A percentile compares a stretch with the other conserved stretches of the same genome.
Evolutionary conservation across 2,113 vertebrate genomes (phyloP).

Genomic region (Hymenochirus boettgeri): DNA sequence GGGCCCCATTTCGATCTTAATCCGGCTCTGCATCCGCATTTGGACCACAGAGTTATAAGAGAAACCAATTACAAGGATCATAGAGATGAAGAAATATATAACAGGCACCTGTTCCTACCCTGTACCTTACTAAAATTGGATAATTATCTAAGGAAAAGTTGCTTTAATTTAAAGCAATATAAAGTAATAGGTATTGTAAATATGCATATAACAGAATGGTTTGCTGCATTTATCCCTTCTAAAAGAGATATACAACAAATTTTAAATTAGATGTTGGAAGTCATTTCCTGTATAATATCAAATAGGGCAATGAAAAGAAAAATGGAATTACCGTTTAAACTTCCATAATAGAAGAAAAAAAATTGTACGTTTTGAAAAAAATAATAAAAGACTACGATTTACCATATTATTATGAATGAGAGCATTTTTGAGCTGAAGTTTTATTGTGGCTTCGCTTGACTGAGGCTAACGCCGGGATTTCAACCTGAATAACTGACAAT

Average conservation of each 20-base stretch:
- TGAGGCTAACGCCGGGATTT: conserved; percentile 66
- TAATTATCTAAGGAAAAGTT: too few species aligned
- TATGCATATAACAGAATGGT: too few species aligned
- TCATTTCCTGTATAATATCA: conserved; percentile 23
- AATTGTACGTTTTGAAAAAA: conserved; percentile 20
- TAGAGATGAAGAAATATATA: too few species aligned
- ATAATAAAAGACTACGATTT: conserved; percentile 18
- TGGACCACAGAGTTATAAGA: too few species aligned
- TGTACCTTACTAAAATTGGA: too few species aligned
- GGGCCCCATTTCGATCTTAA: too few species aligned
- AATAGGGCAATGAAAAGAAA: conserved; percentile 7
- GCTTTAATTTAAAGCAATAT: too few species aligned
- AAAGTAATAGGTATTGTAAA: too few species aligned
- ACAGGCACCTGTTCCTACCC: too few species aligned
- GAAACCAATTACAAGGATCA: too few species aligned
- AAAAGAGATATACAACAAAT: not conserved
- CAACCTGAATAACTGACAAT: conserved; percentile 82
- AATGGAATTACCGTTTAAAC: conserved; percentile 48
- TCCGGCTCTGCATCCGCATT: too few species aligned
- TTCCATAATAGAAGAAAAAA: conserved; percentile 48
- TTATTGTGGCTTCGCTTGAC: conserved; percentile 59
- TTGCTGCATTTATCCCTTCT: not conserved
- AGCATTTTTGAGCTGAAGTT: conserved; percentile 60
- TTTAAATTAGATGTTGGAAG: conserved; percentile 2
- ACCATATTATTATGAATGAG: conserved; percentile 19